Conservation (phyloP, 2,888 invertebrate genomes). For the Malachius bipustulatus region DNA sequence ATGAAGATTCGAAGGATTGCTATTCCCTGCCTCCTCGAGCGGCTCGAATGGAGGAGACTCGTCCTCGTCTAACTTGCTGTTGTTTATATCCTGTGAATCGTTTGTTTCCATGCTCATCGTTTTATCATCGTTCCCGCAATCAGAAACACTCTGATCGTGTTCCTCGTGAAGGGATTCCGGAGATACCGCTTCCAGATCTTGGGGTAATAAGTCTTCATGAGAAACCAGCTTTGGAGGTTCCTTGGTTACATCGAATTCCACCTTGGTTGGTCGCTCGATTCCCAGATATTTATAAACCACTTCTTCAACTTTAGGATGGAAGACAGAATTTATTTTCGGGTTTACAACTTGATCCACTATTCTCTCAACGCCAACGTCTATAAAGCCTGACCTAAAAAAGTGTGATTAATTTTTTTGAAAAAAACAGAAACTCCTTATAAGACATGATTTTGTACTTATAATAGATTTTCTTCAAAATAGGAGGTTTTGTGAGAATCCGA, state of each 20-base stretch:
- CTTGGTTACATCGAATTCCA: constrained; percentile 25
- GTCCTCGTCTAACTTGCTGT: constrained; percentile 46
- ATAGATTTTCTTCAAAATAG: constrained; percentile 1
- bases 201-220: constrained; percentile 47
- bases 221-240: constrained; percentile 14
- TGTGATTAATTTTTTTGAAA: constrained; percentile 18
- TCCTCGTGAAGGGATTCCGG: constrained; percentile 57
- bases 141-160: constrained; percentile 15
- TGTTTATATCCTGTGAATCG: constrained; percentile 35
- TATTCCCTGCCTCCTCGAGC: constrained; percentile 45
- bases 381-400: constrained; percentile 69
- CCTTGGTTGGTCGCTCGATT: constrained; percentile 51
- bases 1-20: constrained; percentile 40
- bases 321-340: constrained; percentile 78
- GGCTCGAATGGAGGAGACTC: constrained; percentile 57
- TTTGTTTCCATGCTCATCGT: constrained; percentile 21
- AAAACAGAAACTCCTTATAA: too few species aligned
- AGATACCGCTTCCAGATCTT: constrained; percentile 70
- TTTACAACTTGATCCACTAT: constrained; percentile 94
- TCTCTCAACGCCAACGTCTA: constrained; percentile 84
- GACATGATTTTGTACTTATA: too few species aligned
- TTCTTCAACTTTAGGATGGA: constrained; percentile 84
- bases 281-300: constrained; percentile 80
- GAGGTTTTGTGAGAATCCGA: too few species aligned
- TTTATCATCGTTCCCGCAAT: constrained; percentile 17